A percentile compares a stretch with the other conserved stretches of the same genome.
Evolutionary conservation across 92 coral and sea anemone genomes (phyloP).

Genomic region (Bergia sp.): DNA sequence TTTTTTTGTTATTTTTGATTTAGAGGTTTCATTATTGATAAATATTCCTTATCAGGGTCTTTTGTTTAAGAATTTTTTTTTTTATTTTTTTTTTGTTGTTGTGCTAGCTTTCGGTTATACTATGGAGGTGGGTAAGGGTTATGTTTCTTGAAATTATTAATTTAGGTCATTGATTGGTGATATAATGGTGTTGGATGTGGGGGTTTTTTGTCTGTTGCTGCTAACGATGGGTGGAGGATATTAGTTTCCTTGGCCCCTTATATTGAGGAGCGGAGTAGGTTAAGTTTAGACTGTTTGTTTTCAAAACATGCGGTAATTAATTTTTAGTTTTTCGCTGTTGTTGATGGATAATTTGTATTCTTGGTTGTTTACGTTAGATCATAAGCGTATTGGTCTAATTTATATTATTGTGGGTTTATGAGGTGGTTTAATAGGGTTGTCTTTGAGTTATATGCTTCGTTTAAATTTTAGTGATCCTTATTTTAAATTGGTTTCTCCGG

Average conservation of each 20-base stretch:
- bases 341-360: neutral
- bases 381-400: neutral
- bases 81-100: neutral
- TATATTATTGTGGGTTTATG: neutral
- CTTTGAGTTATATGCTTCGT: neutral
- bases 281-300: conserved; percentile 10
- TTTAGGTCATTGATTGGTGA: neutral
- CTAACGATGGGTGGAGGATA: neutral
- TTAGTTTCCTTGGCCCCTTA: neutral
- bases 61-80: conserved; percentile 2
- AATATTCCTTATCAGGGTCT: neutral
- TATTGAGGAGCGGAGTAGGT: neutral
- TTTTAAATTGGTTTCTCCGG: neutral
- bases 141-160: conserved; percentile 8
- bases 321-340: neutral
- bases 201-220: too few relatives aligned
- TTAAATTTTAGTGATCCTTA: neutral
- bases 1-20: conserved; percentile 1
- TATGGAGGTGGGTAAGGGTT: neutral
- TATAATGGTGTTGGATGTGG: too few relatives aligned
- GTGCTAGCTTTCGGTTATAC: neutral
- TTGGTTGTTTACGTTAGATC: neutral
- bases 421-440: neutral
- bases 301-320: neutral
- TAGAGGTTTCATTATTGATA: neutral